A percentile compares a stretch with the other conserved stretches of the same genome.
phyloP scores from a whole-genome alignment of 2,797 vertebrate genomes.

The Bovichtus variegatus region DNA sequence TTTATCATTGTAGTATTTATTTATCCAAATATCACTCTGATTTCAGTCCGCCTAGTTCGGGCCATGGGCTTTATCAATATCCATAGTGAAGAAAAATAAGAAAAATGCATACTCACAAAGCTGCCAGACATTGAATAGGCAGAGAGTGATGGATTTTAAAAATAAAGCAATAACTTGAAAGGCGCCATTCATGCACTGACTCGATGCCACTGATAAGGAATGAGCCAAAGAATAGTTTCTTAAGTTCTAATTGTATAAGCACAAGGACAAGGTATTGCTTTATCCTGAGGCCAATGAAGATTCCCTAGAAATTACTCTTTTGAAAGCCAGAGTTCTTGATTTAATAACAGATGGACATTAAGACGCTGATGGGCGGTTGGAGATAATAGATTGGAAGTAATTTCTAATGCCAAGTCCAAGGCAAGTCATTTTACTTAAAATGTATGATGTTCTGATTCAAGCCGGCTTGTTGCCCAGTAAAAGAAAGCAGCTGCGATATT shows the following conservation, averaged over 20 bases:
- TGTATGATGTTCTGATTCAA: background rate
- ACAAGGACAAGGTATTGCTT: background rate
- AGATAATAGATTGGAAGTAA: background rate
- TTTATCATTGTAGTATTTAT: constrained; percentile 36
- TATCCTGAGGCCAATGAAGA: background rate
- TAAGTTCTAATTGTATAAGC: background rate
- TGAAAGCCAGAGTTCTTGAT: background rate
- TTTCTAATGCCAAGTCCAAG: background rate
- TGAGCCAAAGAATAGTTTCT: background rate
- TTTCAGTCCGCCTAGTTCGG: constrained; percentile 17
- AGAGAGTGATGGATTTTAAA: constrained; percentile 25
- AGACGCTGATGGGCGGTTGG: background rate
- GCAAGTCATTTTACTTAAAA: background rate
- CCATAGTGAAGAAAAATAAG: constrained; percentile 5
- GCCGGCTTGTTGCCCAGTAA: background rate
- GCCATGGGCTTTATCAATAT: constrained; percentile 26
- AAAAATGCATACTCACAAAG: constrained; percentile 24
- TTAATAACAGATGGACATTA: background rate
- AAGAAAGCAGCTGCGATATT: background rate
- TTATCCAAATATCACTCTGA: constrained; percentile 53
- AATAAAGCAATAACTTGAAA: constrained; percentile 33
- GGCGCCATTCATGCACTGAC: background rate
- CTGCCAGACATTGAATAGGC: constrained; percentile 21
- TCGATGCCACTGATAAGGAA: background rate
- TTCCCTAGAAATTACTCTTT: background rate